Conservation (phyloP, 2,797 vertebrate species). For the Girardinus metallicus region DNA sequence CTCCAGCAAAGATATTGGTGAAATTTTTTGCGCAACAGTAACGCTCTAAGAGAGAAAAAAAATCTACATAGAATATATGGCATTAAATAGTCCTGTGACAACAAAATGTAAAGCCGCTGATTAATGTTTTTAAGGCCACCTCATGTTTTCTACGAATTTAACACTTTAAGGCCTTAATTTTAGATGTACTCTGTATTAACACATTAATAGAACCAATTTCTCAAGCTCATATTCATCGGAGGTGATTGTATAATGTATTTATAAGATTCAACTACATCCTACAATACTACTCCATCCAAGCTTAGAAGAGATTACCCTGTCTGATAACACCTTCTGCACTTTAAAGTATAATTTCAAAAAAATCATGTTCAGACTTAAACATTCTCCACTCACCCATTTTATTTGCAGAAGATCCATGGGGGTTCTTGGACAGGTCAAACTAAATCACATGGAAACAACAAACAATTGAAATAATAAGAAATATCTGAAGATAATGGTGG, state of each 20-base stretch:
- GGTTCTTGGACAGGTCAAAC: constrained; percentile 75
- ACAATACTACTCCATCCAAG: background rate
- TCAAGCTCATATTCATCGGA: background rate
- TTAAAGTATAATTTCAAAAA: background rate
- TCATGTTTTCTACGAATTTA: no score
- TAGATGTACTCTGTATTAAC: background rate
- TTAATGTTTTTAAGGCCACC: no score
- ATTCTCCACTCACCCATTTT: constrained; percentile 77
- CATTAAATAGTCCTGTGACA: no score
- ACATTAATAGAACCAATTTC: background rate
- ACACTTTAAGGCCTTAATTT: no score
- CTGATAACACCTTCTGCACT: background rate
- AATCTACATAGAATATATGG: no score
- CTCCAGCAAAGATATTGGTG: no score
- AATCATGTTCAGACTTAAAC: constrained; percentile 1
- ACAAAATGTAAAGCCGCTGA: no score
- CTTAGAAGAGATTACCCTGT: background rate
- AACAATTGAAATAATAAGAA: constrained; percentile 21
- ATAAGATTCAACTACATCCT: background rate
- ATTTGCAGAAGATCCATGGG: constrained; percentile 72
- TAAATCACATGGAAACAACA: constrained; percentile 53
- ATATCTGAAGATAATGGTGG: background rate
- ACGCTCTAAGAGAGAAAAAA: no score
- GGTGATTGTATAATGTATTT: background rate
- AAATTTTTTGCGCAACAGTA: no score